Evolutionary conservation across 2,888 invertebrate species (phyloP), one percentile per base, ranked within the genome.

Genomic region (Girardia tigrina): DNA sequence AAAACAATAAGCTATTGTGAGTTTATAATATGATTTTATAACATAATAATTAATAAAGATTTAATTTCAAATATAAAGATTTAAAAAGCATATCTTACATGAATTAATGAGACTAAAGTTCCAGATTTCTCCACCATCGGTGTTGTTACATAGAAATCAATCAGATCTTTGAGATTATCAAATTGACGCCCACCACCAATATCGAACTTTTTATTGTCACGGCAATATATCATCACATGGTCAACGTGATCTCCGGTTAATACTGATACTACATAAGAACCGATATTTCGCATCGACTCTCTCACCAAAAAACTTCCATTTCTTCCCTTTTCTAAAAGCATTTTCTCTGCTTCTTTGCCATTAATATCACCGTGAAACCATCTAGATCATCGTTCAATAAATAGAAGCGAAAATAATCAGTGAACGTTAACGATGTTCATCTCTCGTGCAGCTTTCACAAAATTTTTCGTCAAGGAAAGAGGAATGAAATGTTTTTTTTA

Each of bases 111-210:
- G 70, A 97, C 90, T 28, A 97, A 95, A 69, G 92, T 93, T 26
- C 95, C 95, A 73, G 91, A 91, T 12, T 92, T 92, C 86, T 95
- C 97, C 73, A 97, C 95, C 93, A 97, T 94, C 28, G 95, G 95
- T 86, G 93, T 94, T 82, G 89, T 90, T 82, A 92, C 91, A 85
- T 97, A 95, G 84, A 94, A 91, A 80, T 94, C 94, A 81, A 97
- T 91, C 78, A 97, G 88, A 82, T 94, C 92, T 79, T 91, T 90
- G 74, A 97, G 87, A 79, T 90, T 90, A 80, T 90, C 89, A 84
- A 95, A 95, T 83, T 91, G 90, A 82, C 91, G 90, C 23, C 95
- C 97, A 75, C 95, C 95, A 29, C 94, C 94, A 28, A 97, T 93
- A 85, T 95, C 94, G 84, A 92, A 97, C 83, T 89, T 90, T 82